Conservation (phyloP, 2,888 invertebrate genomes). For the Sarcophaga caerulescens region DNA sequence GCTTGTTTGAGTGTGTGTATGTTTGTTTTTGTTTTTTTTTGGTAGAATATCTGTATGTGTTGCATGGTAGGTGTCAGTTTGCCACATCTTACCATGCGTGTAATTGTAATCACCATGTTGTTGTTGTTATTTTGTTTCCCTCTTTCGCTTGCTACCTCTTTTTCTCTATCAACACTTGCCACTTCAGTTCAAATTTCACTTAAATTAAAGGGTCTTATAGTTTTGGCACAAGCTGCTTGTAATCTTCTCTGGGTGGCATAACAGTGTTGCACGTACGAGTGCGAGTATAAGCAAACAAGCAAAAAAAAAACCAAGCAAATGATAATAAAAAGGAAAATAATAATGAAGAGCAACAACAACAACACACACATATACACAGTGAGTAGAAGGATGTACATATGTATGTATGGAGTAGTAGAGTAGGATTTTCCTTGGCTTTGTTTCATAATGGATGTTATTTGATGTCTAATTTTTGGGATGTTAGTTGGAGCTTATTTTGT, state of each 20-base stretch:
- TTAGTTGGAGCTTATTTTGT: constrained; percentile 64
- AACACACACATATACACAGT: background rate
- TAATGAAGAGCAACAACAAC: constrained; percentile 26
- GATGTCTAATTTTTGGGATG: constrained; percentile 64
- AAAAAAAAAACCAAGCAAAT: constrained; percentile 3
- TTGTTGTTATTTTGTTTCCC: background rate
- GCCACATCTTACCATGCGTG: constrained; percentile 58
- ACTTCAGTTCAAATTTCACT: constrained; percentile 66
- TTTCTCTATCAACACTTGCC: constrained; percentile 8
- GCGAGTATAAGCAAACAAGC: background rate
- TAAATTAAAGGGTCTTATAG: constrained; percentile 63
- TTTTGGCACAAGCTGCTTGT: constrained; percentile 45
- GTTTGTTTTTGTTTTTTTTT: too few relatives aligned
- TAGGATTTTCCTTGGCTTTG: constrained; percentile 59
- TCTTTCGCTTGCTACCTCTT: background rate
- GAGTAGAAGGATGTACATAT: too few relatives aligned
- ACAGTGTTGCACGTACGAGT: background rate
- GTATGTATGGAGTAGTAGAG: background rate
- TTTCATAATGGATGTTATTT: constrained; percentile 65
- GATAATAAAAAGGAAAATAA: constrained; percentile 7
- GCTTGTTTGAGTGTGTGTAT: too few relatives aligned
- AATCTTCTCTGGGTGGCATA: constrained; percentile 35
- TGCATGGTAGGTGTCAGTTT: constrained; percentile 10
- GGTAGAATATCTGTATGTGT: too few relatives aligned
- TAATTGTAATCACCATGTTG: constrained; percentile 64